A percentile compares a stretch with the other conserved stretches of the same genome.
These are phyloP conservation scores for Apostichopus leukothele DNA, from an alignment of 53 echinoderm and acorn worm species.

Conservation along the genomic window DNA sequence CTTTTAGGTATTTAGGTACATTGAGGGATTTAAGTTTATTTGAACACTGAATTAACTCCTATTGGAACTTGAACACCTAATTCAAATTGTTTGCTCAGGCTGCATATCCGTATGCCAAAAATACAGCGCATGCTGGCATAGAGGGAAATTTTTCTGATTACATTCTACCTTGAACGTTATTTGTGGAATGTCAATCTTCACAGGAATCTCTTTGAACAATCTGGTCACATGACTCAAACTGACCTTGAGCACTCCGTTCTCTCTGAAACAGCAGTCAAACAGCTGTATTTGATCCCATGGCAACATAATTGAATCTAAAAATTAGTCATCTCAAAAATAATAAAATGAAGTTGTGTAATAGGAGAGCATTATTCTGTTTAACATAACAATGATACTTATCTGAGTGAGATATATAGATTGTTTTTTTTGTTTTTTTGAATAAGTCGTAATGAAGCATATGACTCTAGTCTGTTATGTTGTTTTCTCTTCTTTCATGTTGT, in stretches of 20 bases:
- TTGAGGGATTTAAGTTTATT: too few species aligned
- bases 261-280: slow-evolving; percentile 12
- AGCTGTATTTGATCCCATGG: slow-evolving; percentile 31
- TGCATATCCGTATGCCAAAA: not conserved
- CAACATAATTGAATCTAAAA: slow-evolving; percentile 9
- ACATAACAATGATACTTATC: not conserved
- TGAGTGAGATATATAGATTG: not conserved
- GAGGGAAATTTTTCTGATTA: slow-evolving; percentile 1
- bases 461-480: too few species aligned
- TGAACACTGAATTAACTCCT: too few species aligned
- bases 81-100: not conserved
- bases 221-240: slow-evolving; percentile 1
- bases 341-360: too few species aligned
- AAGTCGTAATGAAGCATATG: too few species aligned
- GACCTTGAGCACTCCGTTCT: not conserved
- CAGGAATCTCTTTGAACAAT: slow-evolving; percentile 7
- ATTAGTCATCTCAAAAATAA: slow-evolving; percentile 6
- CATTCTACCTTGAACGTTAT: slow-evolving; percentile 12
- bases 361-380: not conserved
- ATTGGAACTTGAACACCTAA: too few species aligned
- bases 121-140: not conserved
- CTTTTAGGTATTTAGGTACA: too few species aligned
- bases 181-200: slow-evolving; percentile 11
- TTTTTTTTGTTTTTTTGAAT: not conserved
- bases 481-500: too few species aligned